Evolutionary conservation across 2,113 vertebrate genomes (phyloP).

Genomic region (Motacilla tschutschensis): DNA sequence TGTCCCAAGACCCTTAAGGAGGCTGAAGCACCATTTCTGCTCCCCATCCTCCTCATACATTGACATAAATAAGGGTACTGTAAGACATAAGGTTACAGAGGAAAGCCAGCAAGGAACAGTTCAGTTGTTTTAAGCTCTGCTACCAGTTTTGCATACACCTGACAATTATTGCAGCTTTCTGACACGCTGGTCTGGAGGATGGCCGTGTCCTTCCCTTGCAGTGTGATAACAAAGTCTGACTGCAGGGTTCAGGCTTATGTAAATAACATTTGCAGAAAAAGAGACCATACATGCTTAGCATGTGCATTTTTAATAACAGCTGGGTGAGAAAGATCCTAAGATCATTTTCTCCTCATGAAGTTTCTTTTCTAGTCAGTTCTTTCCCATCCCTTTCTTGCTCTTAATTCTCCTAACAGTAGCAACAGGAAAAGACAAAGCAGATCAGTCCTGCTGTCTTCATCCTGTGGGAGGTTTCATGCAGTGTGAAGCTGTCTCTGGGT

Average conservation of each 20-base stretch:
- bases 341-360: neutral
- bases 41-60: neutral
- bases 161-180: neutral
- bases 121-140: neutral
- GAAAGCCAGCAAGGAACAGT: neutral
- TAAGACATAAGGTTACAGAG: neutral
- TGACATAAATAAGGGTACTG: neutral
- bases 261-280: neutral
- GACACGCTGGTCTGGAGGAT: neutral
- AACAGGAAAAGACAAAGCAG: neutral
- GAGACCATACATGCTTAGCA: neutral
- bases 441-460: neutral
- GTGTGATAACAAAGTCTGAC: neutral
- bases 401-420: neutral
- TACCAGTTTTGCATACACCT: neutral
- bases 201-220: neutral
- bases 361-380: neutral
- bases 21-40: accelerated
- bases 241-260: neutral
- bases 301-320: neutral
- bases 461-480: neutral
- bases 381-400: neutral
- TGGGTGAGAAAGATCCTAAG: accelerated
- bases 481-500: neutral
- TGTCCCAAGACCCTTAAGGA: neutral